Conservation (phyloP, 2,888 invertebrate genomes). For the Lobophora halterata region DNA sequence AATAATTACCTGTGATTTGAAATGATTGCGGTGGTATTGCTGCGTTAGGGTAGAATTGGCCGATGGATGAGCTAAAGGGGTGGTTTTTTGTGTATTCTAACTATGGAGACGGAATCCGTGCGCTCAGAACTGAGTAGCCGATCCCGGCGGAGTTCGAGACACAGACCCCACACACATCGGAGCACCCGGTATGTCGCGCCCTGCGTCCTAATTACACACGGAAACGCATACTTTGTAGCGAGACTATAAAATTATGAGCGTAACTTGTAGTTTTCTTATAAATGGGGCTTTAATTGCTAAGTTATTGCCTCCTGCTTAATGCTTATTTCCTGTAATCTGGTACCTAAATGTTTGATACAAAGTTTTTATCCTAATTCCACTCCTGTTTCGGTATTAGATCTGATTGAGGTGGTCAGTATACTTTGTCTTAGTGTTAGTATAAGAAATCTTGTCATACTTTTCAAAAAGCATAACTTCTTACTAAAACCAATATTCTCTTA, state of each 20-base stretch:
- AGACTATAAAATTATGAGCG: not conserved
- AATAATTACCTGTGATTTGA: constrained; percentile 66
- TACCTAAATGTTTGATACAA: constrained; percentile 1
- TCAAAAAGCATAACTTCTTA: too few relatives aligned
- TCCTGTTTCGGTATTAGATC: too few relatives aligned
- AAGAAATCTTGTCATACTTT: too few relatives aligned
- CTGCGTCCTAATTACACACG: not conserved
- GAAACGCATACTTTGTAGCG: constrained; percentile 1
- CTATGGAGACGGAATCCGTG: constrained; percentile 96
- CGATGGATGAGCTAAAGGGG: constrained; percentile 57
- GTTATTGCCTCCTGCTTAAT: constrained; percentile 9
- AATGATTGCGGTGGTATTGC: constrained; percentile 54
- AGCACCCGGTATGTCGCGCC: constrained; percentile 80
- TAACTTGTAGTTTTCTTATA: constrained; percentile 10
- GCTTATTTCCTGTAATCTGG: constrained; percentile 8
- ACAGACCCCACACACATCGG: constrained; percentile 82
- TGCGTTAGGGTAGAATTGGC: constrained; percentile 50
- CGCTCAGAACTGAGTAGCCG: constrained; percentile 95
- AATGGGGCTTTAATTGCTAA: constrained; percentile 8
- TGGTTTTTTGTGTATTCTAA: constrained; percentile 39
- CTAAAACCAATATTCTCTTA: too few relatives aligned
- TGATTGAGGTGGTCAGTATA: too few relatives aligned
- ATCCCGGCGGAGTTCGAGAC: constrained; percentile 85
- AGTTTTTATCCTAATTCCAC: not conserved
- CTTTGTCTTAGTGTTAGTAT: not conserved